A percentile compares a stretch with the other conserved stretches of the same genome.
These are phyloP conservation scores for Lindbergichthys nudifrons DNA, from an alignment of 2,797 vertebrate genomes.

Conservation along the genomic window DNA sequence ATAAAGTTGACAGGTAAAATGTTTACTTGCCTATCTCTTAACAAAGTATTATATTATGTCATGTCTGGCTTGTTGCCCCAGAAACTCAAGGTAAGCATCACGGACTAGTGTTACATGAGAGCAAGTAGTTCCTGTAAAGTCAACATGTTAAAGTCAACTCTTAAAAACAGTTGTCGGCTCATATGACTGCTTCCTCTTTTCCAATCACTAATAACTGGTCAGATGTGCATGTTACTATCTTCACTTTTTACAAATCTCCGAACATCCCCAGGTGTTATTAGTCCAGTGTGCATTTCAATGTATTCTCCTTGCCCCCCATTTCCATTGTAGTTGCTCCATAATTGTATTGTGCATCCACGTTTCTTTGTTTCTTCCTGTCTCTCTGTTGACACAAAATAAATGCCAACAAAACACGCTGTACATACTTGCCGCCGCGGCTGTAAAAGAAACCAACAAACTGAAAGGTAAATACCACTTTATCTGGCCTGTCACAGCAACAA, in stretches of 20 bases:
- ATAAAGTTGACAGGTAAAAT: conserved; percentile 64
- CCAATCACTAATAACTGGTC: background rate
- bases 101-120: background rate
- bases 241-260: conserved; percentile 30
- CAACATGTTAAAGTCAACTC: background rate
- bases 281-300: conserved; percentile 33
- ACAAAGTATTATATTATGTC: background rate
- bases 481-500: conserved; percentile 77
- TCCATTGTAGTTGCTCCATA: conserved; percentile 62
- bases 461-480: conserved; percentile 81
- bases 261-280: conserved; percentile 52
- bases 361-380: conserved; percentile 26
- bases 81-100: background rate
- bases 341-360: conserved; percentile 52
- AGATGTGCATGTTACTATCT: conserved; percentile 13
- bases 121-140: background rate
- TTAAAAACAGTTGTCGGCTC: too few species aligned
- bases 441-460: conserved; percentile 71
- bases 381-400: conserved; percentile 68
- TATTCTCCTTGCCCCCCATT: conserved; percentile 46
- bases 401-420: conserved; percentile 50
- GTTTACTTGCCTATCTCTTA: too few species aligned
- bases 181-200: too few species aligned
- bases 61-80: background rate
- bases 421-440: conserved; percentile 37